Evolutionary conservation across 1,140 invertebrate genomes (phyloP), one percentile per base, ranked within the genome.

Genomic region (Trichonephila clavata): DNA sequence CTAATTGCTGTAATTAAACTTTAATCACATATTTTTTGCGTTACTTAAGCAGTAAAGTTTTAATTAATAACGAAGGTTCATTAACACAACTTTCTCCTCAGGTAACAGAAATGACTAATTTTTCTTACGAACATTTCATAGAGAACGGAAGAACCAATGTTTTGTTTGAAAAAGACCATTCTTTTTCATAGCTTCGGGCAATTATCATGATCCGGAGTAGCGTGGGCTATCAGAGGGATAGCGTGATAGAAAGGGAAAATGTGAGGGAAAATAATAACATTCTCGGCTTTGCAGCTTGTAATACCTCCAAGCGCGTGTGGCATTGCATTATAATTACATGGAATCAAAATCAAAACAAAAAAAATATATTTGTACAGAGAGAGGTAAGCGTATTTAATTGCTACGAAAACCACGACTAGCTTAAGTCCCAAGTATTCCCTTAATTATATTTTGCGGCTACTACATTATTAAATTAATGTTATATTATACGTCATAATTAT

Each of bases 261-360:
- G 21, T 20, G 32, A 21, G 20, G 18, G 24, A 50, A 83, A 83
- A 50, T 83, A 57, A 83, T 83, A 50, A 83, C 43, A 21, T 50
- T 50, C 39, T 50, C 80, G 43, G 80, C 43, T 83, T 83, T n/a
- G 80, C 43, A 83, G 50, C 39, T 83, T 50, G 80, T 57, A 57
- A 83, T 83, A 57, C 43, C n/a, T n/a, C 13, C 6, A 1, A 57
- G 80, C 39, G 80, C n/a, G 80, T 50, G 80, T 50, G 50, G 80
- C 39, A 27, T 21, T 83, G 80, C 80, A 83, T 83, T 83, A 83
- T 83, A 83, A 83, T 83, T 83, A 50, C 50, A 57, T 83, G 21
- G 24, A 83, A 83, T 43, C 20, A 43, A 83, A 50, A 27, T 27
- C 24, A 50, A 83, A 83, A 83, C 10, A 21, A 83, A 57, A 83